Percentiles rank a stretch among this genome's conserved stretches.
These are phyloP conservation scores for Drosophila paranaensis DNA, from an alignment of 2,888 invertebrate species.

Conservation along the genomic window DNA sequence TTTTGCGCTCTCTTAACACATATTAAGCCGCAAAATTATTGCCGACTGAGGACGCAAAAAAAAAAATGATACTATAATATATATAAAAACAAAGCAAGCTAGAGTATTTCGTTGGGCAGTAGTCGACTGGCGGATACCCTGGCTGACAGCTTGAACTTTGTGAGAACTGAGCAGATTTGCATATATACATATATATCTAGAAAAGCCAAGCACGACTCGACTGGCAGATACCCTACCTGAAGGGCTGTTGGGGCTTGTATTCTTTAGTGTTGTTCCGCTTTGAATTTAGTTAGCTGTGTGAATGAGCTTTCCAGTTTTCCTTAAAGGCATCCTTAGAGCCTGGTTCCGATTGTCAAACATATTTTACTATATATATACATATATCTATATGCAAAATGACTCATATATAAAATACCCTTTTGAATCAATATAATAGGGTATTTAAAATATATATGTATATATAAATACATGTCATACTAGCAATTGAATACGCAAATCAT, in stretches of 20 bases:
- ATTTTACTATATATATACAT: no score
- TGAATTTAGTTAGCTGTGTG: no score
- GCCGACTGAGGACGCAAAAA: conserved; percentile 37
- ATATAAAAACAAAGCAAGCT: conserved; percentile 12
- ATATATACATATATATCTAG: no score
- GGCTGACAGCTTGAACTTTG: background rate
- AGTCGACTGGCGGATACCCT: background rate
- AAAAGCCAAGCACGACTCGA: no score
- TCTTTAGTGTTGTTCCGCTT: no score
- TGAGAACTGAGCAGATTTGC: background rate
- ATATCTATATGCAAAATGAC: no score
- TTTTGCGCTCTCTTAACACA: conserved; percentile 57
- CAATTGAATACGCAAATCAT: conserved; percentile 38
- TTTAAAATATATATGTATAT: background rate
- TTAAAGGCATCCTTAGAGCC: no score
- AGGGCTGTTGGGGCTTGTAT: no score
- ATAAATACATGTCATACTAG: conserved; percentile 10
- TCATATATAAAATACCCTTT: background rate
- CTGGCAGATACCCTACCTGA: no score
- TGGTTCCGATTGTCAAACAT: no score
- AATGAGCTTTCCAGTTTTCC: no score
- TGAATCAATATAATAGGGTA: background rate
- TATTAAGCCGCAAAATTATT: conserved; percentile 81
- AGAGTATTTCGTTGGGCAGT: background rate
- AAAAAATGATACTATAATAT: conserved; percentile 6